Percentiles rank a stretch among this genome's conserved stretches.
Conservation (phyloP, 92 coral and sea anemone species). For the Palythoa grandiflora region DNA sequence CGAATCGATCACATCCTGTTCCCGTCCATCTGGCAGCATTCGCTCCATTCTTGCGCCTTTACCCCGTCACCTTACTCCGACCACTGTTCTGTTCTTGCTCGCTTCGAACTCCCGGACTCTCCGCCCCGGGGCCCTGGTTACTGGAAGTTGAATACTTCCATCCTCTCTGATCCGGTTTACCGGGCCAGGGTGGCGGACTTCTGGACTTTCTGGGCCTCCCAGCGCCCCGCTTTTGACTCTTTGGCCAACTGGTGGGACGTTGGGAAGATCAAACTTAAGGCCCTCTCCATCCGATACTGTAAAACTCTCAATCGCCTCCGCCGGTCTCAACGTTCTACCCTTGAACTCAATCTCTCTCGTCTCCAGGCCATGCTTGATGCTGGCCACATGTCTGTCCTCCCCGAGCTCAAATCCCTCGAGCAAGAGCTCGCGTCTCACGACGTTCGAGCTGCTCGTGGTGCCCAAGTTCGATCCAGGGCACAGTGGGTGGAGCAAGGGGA, state of each 20-base stretch:
- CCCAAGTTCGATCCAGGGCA: slow-evolving; percentile 17
- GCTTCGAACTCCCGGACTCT: slow-evolving; percentile 6
- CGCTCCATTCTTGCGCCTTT: not conserved
- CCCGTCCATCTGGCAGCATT: not conserved
- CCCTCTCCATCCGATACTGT: not conserved
- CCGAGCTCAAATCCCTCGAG: slow-evolving; percentile 17
- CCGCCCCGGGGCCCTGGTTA: slow-evolving; percentile 1
- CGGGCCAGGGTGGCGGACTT: not conserved
- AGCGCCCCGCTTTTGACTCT: not conserved
- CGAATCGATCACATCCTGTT: slow-evolving; percentile 41
- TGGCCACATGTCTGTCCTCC: slow-evolving; percentile 26
- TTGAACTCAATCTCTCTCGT: not conserved
- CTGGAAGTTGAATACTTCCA: slow-evolving; percentile 30
- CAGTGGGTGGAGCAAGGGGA: slow-evolving; percentile 41
- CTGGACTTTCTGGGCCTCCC: slow-evolving; percentile 32
- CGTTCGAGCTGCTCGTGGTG: slow-evolving; percentile 4
- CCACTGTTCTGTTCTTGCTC: not conserved
- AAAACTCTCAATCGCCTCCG: not conserved
- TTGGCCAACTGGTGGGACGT: slow-evolving; percentile 44
- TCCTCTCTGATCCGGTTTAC: slow-evolving; percentile 4
- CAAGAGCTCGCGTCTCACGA: slow-evolving; percentile 20
- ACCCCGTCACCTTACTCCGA: slow-evolving; percentile 23
- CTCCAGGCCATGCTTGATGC: not conserved
- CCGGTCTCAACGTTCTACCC: not conserved
- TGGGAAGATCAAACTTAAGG: slow-evolving; percentile 17